Percentiles rank a stretch among this genome's conserved stretches.
phyloP scores from a whole-genome alignment of 2,113 vertebrate genomes.

The Carlito syrichta region DNA sequence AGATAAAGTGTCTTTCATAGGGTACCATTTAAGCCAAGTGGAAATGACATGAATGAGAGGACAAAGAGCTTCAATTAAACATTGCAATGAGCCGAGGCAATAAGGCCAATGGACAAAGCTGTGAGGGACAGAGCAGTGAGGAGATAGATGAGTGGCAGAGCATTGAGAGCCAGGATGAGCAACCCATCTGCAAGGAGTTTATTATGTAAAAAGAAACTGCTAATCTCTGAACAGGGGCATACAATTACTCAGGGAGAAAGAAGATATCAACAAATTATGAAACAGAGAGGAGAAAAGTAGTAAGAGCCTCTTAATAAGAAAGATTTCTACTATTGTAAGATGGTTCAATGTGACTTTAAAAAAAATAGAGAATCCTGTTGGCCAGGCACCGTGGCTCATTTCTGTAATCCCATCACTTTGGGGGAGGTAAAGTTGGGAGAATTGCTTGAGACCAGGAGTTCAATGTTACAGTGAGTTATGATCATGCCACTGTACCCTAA shows the following conservation, averaged over 20 bases:
- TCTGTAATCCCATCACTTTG: no score
- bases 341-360: background rate
- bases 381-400: no score
- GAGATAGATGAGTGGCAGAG: background rate
- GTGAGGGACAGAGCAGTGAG: no score
- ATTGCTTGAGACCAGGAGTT: no score
- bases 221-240: background rate
- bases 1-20: background rate
- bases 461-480: no score
- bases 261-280: background rate
- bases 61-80: background rate
- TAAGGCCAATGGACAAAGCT: background rate
- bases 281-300: background rate
- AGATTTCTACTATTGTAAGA: background rate
- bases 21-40: background rate
- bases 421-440: no score
- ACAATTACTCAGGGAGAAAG: background rate
- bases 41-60: background rate
- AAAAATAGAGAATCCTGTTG: background rate
- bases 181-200: background rate
- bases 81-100: background rate
- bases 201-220: background rate
- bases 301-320: background rate
- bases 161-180: no score
- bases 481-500: no score